A percentile compares a stretch with the other conserved stretches of the same genome.
phyloP scores from a whole-genome alignment of 2,797 vertebrate genomes.

The Tamandua tetradactyla region DNA sequence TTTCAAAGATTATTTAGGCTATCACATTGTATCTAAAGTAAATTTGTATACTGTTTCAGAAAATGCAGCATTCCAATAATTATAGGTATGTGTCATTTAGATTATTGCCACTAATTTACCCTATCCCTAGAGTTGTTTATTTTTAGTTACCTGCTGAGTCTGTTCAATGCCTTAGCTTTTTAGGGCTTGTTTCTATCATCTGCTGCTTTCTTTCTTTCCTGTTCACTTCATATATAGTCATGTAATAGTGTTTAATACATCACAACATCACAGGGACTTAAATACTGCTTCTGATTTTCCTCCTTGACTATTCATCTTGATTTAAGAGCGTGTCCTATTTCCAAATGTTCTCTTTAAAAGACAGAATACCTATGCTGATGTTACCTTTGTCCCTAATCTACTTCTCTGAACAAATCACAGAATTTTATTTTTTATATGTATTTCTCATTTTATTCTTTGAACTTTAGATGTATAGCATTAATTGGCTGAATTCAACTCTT shows the following conservation, averaged over 20 bases:
- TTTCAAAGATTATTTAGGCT: background rate
- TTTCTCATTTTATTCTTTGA: background rate
- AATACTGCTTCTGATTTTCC: background rate
- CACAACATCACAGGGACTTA: background rate
- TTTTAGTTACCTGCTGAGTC: background rate
- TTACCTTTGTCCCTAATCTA: background rate
- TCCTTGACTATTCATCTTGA: background rate
- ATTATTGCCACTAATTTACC: background rate
- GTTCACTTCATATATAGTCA: background rate
- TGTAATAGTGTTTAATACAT: background rate
- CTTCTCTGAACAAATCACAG: background rate
- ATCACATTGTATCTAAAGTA: background rate
- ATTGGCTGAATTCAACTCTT: background rate
- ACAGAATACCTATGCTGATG: background rate
- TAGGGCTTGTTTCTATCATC: background rate
- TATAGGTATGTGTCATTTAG: background rate
- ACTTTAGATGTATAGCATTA: background rate
- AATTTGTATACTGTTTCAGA: background rate
- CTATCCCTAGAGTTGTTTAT: background rate
- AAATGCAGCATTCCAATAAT: background rate
- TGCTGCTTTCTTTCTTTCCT: background rate
- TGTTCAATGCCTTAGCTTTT: background rate
- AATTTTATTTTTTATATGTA: background rate
- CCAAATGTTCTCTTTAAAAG: background rate
- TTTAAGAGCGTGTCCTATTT: background rate